phyloP scores from a whole-genome alignment of 1,140 invertebrate species.

The Euwallacea fornicatus region DNA sequence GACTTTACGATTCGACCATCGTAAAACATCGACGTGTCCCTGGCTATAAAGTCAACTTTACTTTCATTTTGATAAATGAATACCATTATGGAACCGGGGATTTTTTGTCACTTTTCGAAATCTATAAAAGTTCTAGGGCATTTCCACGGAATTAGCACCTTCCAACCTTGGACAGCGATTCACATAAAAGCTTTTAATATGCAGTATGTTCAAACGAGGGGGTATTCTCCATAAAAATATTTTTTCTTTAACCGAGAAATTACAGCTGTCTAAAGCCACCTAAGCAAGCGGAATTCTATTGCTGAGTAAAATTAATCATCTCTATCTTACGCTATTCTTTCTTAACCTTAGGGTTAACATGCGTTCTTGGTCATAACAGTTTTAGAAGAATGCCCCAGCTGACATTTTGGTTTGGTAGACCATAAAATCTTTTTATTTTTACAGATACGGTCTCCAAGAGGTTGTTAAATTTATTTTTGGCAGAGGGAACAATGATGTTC shows the following conservation, averaged over 20 bases:
- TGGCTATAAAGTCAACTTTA: conserved; percentile 22
- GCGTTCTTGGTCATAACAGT: background rate
- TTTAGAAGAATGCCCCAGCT: background rate
- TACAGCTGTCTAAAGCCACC: too few relatives aligned
- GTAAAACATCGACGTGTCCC: conserved; percentile 19
- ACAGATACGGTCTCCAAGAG: conserved; percentile 80
- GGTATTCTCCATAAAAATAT: conserved; percentile 10
- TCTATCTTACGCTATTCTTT: too few relatives aligned
- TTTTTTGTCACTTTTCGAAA: conserved; percentile 16
- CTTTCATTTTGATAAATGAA: conserved; percentile 25
- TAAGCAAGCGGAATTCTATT: too few relatives aligned
- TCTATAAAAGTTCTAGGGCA: conserved; percentile 27
- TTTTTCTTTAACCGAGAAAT: too few relatives aligned
- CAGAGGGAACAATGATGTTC: conserved; percentile 82
- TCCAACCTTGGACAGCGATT: conserved; percentile 15
- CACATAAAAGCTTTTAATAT: conserved; percentile 23
- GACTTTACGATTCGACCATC: conserved; percentile 18
- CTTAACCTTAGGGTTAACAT: background rate
- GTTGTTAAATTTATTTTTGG: conserved; percentile 78
- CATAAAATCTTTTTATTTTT: conserved; percentile 48
- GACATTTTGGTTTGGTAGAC: conserved; percentile 17
- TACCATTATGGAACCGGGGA: conserved; percentile 6
- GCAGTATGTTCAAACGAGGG: background rate
- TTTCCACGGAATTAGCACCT: conserved; percentile 31
- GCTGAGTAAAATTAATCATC: too few relatives aligned